Evolutionary conservation across 1,140 invertebrate genomes (phyloP), one percentile per base, ranked within the genome.

Genomic region (Vanessa tameamea): DNA sequence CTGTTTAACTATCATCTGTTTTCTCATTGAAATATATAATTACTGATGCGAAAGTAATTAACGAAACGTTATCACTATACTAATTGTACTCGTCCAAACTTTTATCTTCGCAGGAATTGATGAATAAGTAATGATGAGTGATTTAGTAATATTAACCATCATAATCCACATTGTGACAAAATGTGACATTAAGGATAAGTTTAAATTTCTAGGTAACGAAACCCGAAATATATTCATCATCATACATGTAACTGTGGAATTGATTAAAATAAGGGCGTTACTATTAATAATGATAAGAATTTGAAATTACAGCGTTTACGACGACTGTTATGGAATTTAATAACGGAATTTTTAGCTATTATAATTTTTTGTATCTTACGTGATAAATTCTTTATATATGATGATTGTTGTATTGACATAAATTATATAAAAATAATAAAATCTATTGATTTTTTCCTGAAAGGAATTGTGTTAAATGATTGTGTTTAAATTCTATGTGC

Each of bases 81-180:
- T 31, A 47, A 73, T 55, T 64, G 85, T 89, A 85, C 89, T 91
- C 89, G 88, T 89, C 87, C 87, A 83, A 79, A 80, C 80, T 87
- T 84, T 89, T 90, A 89, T 91, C 88, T 87, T 88, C 81, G 82
- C 85, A 90, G 89, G 90, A 92, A 92, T 92, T 91, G 90, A 92
- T 85, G 81, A 89, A 74, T 66, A 78, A 75, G 48, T 71, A 67
- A 71, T 73, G 73, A 79, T 77, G 74, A 78, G 67, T 73, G 77
- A 69, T 73, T 64, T 73, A 71, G 75, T 73, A 67, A 59, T 73
- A 70, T 66, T 73, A 72, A 73, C 47, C 69, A 77, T 77, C 59
- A 51, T 68, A 82, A 83, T 80, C 90, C 87, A 87, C 77, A 84
- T 90, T 92, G 90, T 92, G 90, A 92, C 90, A 90, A 92, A 92